Base-by-base conservation (phyloP, 2,888 invertebrate species). In the Chrysotoxum bicinctum region DNA sequence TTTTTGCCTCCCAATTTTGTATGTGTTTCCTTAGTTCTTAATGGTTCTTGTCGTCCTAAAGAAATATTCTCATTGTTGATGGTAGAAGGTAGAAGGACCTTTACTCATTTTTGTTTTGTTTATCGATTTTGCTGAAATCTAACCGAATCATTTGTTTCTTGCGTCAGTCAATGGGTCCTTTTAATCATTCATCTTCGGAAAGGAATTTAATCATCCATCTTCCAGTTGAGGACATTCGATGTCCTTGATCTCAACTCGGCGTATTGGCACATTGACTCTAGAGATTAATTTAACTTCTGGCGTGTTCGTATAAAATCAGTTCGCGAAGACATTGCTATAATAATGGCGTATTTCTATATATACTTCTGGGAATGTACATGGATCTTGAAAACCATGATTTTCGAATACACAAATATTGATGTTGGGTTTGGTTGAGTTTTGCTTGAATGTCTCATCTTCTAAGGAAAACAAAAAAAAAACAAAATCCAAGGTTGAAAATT, bases 101-200 rank as follows among this genome's bases (percentile, higher is more conserved):
- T 69, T 43, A 58, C 66, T 69, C 66, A 58, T 45, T 58, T 70
- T 48, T 50, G 43, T 83, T 50, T 50, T 50, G 35, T 23, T 50
- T 78, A 83, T 83, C 78, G 73, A 83, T 78, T n/a, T 78, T 76
- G 70, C 30, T 66, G 52, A 81, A 72, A 81, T 66, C 76, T 58
- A 76, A 66, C 56, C 35, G 76, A 82, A 52, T 32, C 66, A 72
- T 82, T 82, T 72, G 72, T 66, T 77, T 58, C 66, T 16, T 50
- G 19, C 45, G 14, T 16, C 58, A 23, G 19, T 2, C 50, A 23
- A 21, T 7, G 48, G 6, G 9, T 26, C 14, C 21, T 37, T 21
- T 58, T 23, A 66, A 66, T 66, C 66, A 50, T 66, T 23, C 48
- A 50, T 66, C 48, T 66, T 66, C 14, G 14, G 6, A 50, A 58